Conservation (phyloP, 1,140 invertebrate genomes). For the Diploscapter pachys region DNA sequence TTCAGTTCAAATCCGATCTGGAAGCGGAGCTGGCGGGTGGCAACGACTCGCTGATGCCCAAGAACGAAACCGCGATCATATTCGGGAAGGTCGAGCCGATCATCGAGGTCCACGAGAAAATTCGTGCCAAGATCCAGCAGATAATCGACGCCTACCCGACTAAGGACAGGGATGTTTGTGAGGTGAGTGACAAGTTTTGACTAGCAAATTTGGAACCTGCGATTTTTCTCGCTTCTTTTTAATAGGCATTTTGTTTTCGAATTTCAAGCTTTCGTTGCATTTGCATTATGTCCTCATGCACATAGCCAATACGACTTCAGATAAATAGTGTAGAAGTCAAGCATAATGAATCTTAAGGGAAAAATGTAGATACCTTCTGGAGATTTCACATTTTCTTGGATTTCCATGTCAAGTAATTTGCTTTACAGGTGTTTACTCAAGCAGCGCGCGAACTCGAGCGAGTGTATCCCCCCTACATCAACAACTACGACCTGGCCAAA, state of each 20-base stretch:
- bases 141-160: neutral
- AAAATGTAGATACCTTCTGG: too few relatives aligned
- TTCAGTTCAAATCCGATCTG: constrained; percentile 85
- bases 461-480: constrained; percentile 93
- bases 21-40: constrained; percentile 76
- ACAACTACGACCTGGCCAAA: constrained; percentile 94
- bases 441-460: neutral
- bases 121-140: constrained; percentile 3
- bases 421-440: too few relatives aligned
- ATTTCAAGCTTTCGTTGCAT: neutral
- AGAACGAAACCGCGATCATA: constrained; percentile 86
- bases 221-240: too few relatives aligned
- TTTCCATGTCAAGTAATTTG: too few relatives aligned
- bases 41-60: constrained; percentile 73
- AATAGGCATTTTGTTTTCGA: too few relatives aligned
- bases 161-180: neutral
- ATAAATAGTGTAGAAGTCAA: too few relatives aligned
- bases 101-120: constrained; percentile 72
- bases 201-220: neutral
- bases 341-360: too few relatives aligned
- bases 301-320: too few relatives aligned
- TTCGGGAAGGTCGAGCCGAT: constrained; percentile 93
- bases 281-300: too few relatives aligned
- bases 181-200: neutral
- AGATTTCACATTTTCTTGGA: too few relatives aligned